Evolutionary conservation across 2,113 vertebrate species (phyloP).

Genomic region (Xyrauchen texanus): DNA sequence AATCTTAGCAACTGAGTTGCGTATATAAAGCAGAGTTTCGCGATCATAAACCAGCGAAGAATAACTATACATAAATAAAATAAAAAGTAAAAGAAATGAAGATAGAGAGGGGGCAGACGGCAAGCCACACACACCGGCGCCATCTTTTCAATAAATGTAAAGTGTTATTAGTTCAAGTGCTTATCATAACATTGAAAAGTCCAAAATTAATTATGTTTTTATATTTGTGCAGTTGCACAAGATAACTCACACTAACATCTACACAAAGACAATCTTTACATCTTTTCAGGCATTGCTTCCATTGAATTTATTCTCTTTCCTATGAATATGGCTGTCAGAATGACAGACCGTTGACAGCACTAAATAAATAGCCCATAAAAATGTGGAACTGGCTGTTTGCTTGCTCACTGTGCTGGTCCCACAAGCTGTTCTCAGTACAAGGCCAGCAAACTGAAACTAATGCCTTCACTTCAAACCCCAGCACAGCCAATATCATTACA

Average conservation of each 20-base stretch:
- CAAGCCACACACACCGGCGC: too few species aligned
- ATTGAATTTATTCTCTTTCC: constrained; percentile 1
- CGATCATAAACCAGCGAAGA: too few species aligned
- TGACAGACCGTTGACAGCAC: constrained; percentile 31
- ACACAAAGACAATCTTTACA: not conserved
- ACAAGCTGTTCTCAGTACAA: constrained; percentile 22
- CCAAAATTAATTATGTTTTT: not conserved
- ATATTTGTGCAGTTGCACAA: not conserved
- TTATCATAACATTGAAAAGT: not conserved
- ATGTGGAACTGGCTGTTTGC: constrained; percentile 1
- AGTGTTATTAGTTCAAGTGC: too few species aligned
- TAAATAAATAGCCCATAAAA: constrained; percentile 32
- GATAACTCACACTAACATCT: not conserved
- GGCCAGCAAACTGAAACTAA: constrained; percentile 27
- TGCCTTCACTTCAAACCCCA: constrained; percentile 16
- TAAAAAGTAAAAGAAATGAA: too few species aligned
- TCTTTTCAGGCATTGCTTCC: not conserved
- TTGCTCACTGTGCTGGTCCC: not conserved
- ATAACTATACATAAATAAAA: too few species aligned
- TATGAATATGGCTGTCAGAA: constrained; percentile 13
- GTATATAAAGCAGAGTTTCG: too few species aligned
- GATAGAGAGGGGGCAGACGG: too few species aligned
- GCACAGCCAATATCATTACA: constrained; percentile 18
- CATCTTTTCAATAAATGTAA: too few species aligned
- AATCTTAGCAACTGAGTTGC: too few species aligned